Evolutionary conservation across 2,888 invertebrate species (phyloP), one percentile per base, ranked within the genome.

Genomic region (Urechis unicinctus): DNA sequence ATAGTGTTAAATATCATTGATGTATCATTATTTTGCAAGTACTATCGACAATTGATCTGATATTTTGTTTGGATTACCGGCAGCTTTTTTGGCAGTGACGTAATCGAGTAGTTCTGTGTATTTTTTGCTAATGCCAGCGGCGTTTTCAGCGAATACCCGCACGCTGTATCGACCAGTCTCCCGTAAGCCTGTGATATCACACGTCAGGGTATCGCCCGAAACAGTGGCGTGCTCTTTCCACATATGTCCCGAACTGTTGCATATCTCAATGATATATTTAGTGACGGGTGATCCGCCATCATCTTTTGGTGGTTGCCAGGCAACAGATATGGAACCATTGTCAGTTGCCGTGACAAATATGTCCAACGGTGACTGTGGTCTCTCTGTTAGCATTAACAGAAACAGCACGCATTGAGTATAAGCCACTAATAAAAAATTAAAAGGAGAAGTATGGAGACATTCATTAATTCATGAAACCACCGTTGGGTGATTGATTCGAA

Each of bases 141-240:
- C 84, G 80, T 92, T 92, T 54, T 88, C 82, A 0, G 92, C 89
- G 0, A 89, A 89, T 6, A 93, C 84, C 56, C 91, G 84, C 77
- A 93, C 90, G 73, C 88, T 87, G 74, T 91, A 92, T 9, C 58
- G 53, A 22, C 50, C 55, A 17, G 61, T 63, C 4, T 59, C 59
- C 4, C 22, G n/a, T 26, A 64, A 52, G 17, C 42, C 53, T 3
- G 30, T 45, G 42, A 61, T 55, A 36, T 69, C 71, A 58, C 61
- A 70, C 42, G 31, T 46, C 30, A 44, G 36, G 4, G 56, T 45
- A 29, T 29, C 28, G n/a, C 42, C 49, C 9, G 52, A 49, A n/a
- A 55, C 47, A 13, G 31, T 29, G 13, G 30, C 44, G 13, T 45
- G 26, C 6, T 26, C 24, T 17, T 24, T 52, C 52, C 52, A 56